These are phyloP conservation scores for Oriolus oriolus DNA, from an alignment of 2,113 vertebrate genomes.

Conservation along the genomic window DNA sequence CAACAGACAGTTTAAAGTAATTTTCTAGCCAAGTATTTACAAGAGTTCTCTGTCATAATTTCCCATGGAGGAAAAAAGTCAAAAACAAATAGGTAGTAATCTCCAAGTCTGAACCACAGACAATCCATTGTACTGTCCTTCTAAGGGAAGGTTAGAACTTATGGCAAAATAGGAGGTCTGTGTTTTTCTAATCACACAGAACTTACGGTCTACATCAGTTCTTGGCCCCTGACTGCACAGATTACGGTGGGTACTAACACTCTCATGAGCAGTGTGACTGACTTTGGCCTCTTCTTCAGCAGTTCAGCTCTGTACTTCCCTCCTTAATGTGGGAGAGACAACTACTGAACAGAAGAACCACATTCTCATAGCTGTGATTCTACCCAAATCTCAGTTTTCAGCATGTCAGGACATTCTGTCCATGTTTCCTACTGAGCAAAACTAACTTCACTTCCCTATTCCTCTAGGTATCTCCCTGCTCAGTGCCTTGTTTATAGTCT, in stretches of 20 bases:
- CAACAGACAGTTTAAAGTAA: neutral
- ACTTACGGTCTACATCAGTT: neutral
- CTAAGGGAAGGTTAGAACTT: neutral
- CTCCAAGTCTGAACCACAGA: neutral
- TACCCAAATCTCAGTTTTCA: neutral
- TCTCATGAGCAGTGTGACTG: neutral
- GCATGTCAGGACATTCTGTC: neutral
- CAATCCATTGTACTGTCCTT: neutral
- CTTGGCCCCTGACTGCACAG: neutral
- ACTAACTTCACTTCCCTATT: neutral
- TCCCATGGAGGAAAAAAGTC: neutral
- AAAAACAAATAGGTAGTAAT: neutral
- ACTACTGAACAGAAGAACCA: neutral
- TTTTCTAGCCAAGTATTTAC: conserved; percentile 11
- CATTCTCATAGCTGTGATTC: neutral
- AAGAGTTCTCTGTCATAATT: neutral
- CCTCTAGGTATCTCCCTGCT: neutral
- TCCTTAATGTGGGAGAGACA: neutral
- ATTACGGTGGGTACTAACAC: neutral
- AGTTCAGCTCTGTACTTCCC: neutral
- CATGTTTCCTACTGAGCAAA: neutral
- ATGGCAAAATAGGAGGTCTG: neutral
- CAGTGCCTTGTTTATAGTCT: neutral
- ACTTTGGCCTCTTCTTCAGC: neutral
- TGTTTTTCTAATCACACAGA: neutral